Percentiles rank a stretch among this genome's conserved stretches.
These are phyloP conservation scores for Lycophotia porphyrea DNA, from an alignment of 2,888 invertebrate genomes.

Conservation along the genomic window DNA sequence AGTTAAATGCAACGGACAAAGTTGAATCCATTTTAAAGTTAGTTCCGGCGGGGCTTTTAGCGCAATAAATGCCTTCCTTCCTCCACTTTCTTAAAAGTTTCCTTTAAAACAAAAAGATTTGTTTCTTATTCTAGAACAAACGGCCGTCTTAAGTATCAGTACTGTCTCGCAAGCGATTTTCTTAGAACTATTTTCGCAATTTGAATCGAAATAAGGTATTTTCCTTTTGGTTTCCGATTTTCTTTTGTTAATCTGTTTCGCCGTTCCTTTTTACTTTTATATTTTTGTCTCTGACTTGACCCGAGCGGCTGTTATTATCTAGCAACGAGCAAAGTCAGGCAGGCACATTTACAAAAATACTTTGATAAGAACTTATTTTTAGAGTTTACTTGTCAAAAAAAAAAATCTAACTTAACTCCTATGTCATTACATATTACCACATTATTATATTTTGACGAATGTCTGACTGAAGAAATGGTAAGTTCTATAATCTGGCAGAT, in stretches of 20 bases:
- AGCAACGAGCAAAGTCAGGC: too few relatives aligned
- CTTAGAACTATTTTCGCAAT: slow-evolving; percentile 70
- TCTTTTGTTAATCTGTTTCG: slow-evolving; percentile 60
- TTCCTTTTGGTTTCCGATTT: slow-evolving; percentile 66
- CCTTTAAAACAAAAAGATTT: slow-evolving; percentile 89
- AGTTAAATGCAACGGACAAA: slow-evolving; percentile 88
- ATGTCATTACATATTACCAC: slow-evolving; percentile 19
- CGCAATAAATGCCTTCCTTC: slow-evolving; percentile 90
- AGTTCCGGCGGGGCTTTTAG: slow-evolving; percentile 88
- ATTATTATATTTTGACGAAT: slow-evolving; percentile 23
- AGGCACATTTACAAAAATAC: background rate
- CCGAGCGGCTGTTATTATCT: too few relatives aligned
- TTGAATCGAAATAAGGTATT: slow-evolving; percentile 70
- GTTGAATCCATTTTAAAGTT: slow-evolving; percentile 90
- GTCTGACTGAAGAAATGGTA: slow-evolving; percentile 9
- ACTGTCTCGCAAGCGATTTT: slow-evolving; percentile 66
- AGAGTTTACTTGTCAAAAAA: background rate
- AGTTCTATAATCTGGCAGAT: slow-evolving; percentile 22
- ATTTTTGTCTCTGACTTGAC: slow-evolving; percentile 31
- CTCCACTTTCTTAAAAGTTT: slow-evolving; percentile 89
- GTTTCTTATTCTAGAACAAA: slow-evolving; percentile 85
- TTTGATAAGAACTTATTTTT: background rate
- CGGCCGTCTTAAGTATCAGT: slow-evolving; percentile 75
- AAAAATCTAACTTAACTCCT: background rate
- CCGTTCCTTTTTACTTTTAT: slow-evolving; percentile 32